Evolutionary conservation across 2,113 vertebrate species (phyloP), one percentile per base, ranked within the genome.

Genomic region (Lutjanus erythropterus): DNA sequence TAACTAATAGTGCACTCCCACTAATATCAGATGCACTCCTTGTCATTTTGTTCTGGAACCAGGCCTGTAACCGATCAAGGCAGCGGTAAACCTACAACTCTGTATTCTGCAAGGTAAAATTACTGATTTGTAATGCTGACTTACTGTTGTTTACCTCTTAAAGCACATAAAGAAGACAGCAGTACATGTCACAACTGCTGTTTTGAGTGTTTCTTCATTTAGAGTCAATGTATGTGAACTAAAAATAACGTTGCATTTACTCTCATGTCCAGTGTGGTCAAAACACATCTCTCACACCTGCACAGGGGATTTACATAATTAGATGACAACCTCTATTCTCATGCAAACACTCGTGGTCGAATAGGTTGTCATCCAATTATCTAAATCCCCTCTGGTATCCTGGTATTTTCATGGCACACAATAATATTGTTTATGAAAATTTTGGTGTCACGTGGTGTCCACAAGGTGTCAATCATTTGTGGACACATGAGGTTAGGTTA

Each of bases 371-470:
- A 61, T 55, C 23, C n/a, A 80, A 19, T 71, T 71, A 67, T 18
- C 31, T 14, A 33, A 83, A 81, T 71, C 70, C 66, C 3, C 35
- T 60, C 16, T 53, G 49, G 5, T 53, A 53, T 29, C 52, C 23
- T 64, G 41, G 60, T 64, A 16, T 84, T 86, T 81, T 84, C 6
- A 29, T 50, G 75, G 58, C 33, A 50, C 31, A 73, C n/a, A 9
- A 65, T 59, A 25, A 80, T 67, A 68, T 69, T 80, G 31, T 72
- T 87, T 47, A 69, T 50, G 27, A 77, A 69, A 67, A 75, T 83
- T 65, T 8, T 2, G 23, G 53, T 66, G n/a, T n/a, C n/a, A 23
- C 23, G 14, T 21, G 5, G 23, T 27, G n/a, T 67, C 23, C n/a
- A 42, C 23, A 71, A 42, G 21, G 76, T 52, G 61, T 64, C 75